Percentiles rank a stretch among this genome's conserved stretches.
These are phyloP conservation scores for Nematostella vectensis DNA, from an alignment of 92 coral and sea anemone genomes.

Conservation along the genomic window DNA sequence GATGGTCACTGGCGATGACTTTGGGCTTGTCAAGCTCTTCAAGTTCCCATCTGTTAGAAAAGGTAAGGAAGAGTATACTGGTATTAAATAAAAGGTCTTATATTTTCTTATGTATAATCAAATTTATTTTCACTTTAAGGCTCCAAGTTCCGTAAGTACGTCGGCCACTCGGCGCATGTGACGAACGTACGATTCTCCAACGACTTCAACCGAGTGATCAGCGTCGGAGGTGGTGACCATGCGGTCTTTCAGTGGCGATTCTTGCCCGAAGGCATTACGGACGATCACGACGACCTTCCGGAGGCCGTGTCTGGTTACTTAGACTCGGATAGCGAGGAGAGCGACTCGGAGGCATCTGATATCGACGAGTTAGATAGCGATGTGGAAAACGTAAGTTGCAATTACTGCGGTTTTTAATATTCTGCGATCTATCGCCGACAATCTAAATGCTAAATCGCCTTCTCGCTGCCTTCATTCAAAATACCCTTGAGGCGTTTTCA, in stretches of 20 bases:
- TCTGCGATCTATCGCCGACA: background rate
- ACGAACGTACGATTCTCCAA: slow-evolving; percentile 94
- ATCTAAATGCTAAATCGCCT: background rate
- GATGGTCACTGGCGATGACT: slow-evolving; percentile 92
- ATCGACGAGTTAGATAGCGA: slow-evolving; percentile 92
- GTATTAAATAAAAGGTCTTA: too few relatives aligned
- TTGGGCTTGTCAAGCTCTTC: slow-evolving; percentile 93
- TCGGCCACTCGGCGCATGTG: slow-evolving; percentile 98
- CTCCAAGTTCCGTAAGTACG: slow-evolving; percentile 92
- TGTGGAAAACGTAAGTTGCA: slow-evolving; percentile 72
- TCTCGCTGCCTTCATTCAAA: background rate
- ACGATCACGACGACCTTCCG: slow-evolving; percentile 55
- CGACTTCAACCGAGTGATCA: slow-evolving; percentile 76
- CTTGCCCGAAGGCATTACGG: slow-evolving; percentile 84
- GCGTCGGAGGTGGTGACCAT: slow-evolving; percentile 98
- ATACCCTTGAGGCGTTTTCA: background rate
- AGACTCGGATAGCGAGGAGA: slow-evolving; percentile 90
- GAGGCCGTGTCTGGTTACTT: slow-evolving; percentile 81
- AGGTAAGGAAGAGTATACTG: slow-evolving; percentile 38
- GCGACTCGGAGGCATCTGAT: slow-evolving; percentile 95
- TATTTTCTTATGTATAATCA: too few relatives aligned
- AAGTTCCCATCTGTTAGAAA: slow-evolving; percentile 92
- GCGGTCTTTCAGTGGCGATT: slow-evolving; percentile 99
- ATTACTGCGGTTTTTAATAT: background rate
- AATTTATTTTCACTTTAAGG: too few relatives aligned